A percentile compares a stretch with the other conserved stretches of the same genome.
Conservation (phyloP, 2,113 vertebrate genomes). For the Syngnathus floridae region DNA sequence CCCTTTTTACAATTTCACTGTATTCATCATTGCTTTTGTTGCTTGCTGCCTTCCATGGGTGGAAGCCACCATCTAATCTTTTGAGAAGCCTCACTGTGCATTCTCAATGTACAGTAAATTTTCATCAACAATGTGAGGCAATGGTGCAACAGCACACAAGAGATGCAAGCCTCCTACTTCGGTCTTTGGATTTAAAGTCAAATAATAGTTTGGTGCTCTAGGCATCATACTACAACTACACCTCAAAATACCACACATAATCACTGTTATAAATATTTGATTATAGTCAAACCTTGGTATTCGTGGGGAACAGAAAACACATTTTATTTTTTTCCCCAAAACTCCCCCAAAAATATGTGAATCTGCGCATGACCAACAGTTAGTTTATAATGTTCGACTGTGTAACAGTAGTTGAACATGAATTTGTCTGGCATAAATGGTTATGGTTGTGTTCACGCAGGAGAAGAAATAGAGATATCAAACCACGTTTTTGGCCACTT, state of each 20-base stretch:
- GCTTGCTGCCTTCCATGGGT: slow-evolving; percentile 20
- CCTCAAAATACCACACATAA: neutral
- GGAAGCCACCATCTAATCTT: slow-evolving; percentile 29
- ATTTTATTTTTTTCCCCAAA: no score
- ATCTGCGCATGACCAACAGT: no score
- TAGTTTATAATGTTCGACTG: neutral
- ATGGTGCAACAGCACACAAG: slow-evolving; percentile 12
- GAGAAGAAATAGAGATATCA: neutral
- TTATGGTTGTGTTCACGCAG: neutral
- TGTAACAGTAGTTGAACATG: slow-evolving; percentile 2
- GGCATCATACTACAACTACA: neutral
- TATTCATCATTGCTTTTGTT: slow-evolving; percentile 1
- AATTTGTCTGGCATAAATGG: neutral
- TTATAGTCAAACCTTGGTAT: no score
- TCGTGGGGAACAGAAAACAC: no score
- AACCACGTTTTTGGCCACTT: slow-evolving; percentile 5
- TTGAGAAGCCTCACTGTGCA: neutral
- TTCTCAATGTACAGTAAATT: slow-evolving; percentile 9
- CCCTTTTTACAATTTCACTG: slow-evolving; percentile 10
- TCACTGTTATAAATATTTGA: neutral
- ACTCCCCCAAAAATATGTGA: no score
- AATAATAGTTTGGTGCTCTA: neutral
- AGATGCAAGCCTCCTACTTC: neutral
- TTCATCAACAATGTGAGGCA: slow-evolving; percentile 20
- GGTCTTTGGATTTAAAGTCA: neutral